Base-by-base conservation (phyloP, 2,888 invertebrate species). In the Drosophila limbata region DNA sequence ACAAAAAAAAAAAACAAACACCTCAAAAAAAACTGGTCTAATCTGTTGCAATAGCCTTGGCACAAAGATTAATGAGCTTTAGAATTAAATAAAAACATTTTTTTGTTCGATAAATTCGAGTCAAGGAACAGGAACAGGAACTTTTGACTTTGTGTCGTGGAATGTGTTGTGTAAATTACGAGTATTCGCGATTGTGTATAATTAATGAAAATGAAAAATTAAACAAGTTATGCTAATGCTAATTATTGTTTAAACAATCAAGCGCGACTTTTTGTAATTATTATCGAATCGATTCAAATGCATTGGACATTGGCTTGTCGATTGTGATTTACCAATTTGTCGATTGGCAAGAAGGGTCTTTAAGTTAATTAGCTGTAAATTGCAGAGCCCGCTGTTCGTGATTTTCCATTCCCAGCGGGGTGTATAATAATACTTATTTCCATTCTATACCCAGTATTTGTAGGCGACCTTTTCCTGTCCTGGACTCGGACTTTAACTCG, bases 171-270 rank as follows among this genome's bases (percentile, higher is more conserved):
- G 33, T 17, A 48, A 17, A 50, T 52, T 42, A 11, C 6, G 28
- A 3, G 10, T 44, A 4, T 63, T 60, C 17, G 25, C 17, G 47
- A 39, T 25, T 57, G 19, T 21, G 42, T 48, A 19, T 37, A 33
- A 53, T 39, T 45, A 28, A 28, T 1, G 28, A 45, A 51, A 47
- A 56, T 55, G 21, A 31, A 35, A 66, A 67, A 63, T 53, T 33
- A 64, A 72, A 76, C 77, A 55, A 59, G 81, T 84, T 84, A 80
- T 84, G 81, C 55, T 73, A 84, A 79, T 79, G 63, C 50, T 63
- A 73, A 83, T 74, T 60, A 60, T 17, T 57, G 62, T 39, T 72
- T 78, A 74, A 79, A 70, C 57, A 77, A 56, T 42, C 51, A 57
- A 42, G 4, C 62, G 4, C 59, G 39, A 51, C 25, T 15, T 13